Base-by-base conservation (phyloP, 2,888 invertebrate genomes). In the Monopis laevigella region DNA sequence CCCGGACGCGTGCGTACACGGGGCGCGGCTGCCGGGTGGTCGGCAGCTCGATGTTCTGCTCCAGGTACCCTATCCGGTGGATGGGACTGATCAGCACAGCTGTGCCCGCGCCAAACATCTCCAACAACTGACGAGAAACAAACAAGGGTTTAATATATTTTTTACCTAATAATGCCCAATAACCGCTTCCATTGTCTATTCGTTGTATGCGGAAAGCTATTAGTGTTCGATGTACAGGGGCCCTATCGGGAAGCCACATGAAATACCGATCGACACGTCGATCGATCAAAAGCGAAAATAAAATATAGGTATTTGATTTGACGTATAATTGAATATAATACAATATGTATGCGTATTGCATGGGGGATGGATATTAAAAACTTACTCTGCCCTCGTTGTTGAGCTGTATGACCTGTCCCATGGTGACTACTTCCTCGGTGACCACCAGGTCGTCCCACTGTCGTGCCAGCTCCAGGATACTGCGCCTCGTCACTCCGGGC, bases 91-190 rank as follows among this genome's bases (percentile, higher is more conserved):
- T 92, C 36, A 97, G 85, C 54, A 95, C 95, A 1, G 99, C 99
- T 16, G 99, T 99, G 42, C 99, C 99, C n/a, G 96, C 87, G 43
- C 98, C 99, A 69, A 99, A 99, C 68, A 98, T 84, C 75, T 99
- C 99, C 51, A 96, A 65, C 50, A 99, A 69, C 97, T 98, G 77
- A n/a, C n/a, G n/a, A 19, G 21, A 36, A 21, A 8, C 5, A 36
- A 19, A 21, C 3, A 36, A 28, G 11, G 4, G 11, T 28, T 28
- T 5, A 11, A 7, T 21, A 21, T 21, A 7, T 21, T 21, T 7
- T 21, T 5, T 21, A 21, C 8, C 8, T n/a, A n/a, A n/a, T n/a
- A n/a, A n/a, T n/a, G n/a, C n/a, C n/a, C n/a, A n/a, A n/a, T n/a
- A n/a, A n/a, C n/a, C n/a, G n/a, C n/a, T n/a, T n/a, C n/a, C n/a